A percentile compares a stretch with the other conserved stretches of the same genome.
These are phyloP conservation scores for Helicolenus hilgendorfi DNA, from an alignment of 2,797 vertebrate genomes.

Conservation along the genomic window DNA sequence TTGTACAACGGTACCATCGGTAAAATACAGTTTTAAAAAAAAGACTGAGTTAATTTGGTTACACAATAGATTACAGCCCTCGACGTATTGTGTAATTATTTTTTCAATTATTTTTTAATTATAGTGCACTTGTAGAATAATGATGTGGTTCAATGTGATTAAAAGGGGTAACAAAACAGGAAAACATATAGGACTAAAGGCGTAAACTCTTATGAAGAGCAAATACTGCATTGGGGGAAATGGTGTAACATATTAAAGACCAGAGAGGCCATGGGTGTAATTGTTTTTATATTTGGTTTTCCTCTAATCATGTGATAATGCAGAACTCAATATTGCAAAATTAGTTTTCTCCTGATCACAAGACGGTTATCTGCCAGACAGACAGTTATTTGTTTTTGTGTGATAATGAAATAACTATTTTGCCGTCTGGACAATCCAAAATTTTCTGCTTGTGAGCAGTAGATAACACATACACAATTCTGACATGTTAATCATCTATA, in stretches of 20 bases:
- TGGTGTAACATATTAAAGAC: neutral
- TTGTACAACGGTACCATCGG: neutral
- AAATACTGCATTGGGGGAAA: neutral
- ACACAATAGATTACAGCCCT: neutral
- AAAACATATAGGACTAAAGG: neutral
- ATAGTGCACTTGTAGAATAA: neutral
- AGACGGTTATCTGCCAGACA: neutral
- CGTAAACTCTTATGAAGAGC: neutral
- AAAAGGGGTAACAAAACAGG: neutral
- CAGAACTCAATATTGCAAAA: neutral
- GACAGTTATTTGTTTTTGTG: neutral
- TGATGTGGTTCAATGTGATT: neutral
- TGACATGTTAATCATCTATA: neutral
- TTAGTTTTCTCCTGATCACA: neutral
- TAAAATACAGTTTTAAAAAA: neutral
- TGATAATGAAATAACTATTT: neutral
- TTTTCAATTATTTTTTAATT: neutral
- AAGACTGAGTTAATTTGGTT: slow-evolving; percentile 1
- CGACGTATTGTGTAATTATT: neutral
- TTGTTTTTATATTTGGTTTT: neutral
- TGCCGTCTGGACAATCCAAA: too few relatives aligned
- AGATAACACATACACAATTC: neutral
- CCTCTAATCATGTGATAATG: neutral
- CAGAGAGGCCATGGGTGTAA: neutral
- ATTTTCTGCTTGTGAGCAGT: neutral